Conservation (phyloP, 1,140 invertebrate genomes). For the Ganaspis sp. region DNA sequence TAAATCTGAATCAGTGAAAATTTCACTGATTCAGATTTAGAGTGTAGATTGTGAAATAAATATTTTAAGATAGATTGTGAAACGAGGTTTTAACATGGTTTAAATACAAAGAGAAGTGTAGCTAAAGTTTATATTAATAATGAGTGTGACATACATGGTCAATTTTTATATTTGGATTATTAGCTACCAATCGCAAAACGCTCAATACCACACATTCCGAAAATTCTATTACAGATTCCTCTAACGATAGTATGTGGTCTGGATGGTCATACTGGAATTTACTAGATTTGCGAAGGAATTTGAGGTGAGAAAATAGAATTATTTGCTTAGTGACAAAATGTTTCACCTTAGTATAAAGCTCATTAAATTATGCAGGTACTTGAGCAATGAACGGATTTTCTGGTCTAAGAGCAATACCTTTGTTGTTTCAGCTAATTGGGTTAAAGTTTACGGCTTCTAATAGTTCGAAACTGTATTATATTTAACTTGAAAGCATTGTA, state of each 20-base stretch:
- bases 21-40: too few species aligned
- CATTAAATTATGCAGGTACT: not conserved
- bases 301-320: constrained; percentile 8
- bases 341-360: not conserved
- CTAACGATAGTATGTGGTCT: not conserved
- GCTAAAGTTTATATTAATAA: too few species aligned
- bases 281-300: not conserved
- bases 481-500: not conserved
- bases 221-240: not conserved
- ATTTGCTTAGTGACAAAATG: constrained; percentile 8
- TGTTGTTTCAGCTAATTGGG: constrained; percentile 1
- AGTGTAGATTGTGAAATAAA: too few species aligned
- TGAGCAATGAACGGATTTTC: not conserved
- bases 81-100: too few species aligned
- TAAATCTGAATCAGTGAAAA: too few species aligned
- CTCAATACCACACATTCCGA: not conserved
- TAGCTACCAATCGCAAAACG: not conserved
- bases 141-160: too few species aligned
- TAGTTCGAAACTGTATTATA: not conserved
- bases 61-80: too few species aligned
- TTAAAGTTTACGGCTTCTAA: constrained; percentile 6
- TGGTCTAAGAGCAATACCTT: not conserved
- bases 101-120: too few species aligned
- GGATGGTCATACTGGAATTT: constrained; percentile 2
- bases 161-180: not conserved